Percentiles rank a stretch among this genome's conserved stretches.
Evolutionary conservation across 2,113 vertebrate species (phyloP).

Genomic region (Chelonoidis abingdonii): DNA sequence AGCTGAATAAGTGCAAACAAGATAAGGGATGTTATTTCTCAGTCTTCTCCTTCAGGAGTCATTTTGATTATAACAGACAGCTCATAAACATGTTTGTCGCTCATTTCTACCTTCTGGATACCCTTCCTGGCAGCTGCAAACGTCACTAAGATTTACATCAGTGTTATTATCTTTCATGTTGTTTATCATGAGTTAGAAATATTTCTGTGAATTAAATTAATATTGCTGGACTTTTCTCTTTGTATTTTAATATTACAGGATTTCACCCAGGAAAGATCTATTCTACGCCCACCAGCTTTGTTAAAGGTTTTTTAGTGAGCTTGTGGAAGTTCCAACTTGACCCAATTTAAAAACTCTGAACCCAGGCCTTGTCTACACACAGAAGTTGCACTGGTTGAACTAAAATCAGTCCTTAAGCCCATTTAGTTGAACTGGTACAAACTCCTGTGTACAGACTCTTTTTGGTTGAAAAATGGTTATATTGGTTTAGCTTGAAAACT

Average conservation of each 20-base stretch:
- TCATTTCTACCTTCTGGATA: background rate
- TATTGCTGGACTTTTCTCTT: background rate
- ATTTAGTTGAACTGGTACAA: background rate
- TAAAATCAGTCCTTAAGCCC: rapidly evolving
- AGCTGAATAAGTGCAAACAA: background rate
- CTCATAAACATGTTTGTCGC: background rate
- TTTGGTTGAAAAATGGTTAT: background rate
- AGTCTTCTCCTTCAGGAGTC: background rate
- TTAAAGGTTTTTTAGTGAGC: background rate
- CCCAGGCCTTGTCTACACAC: background rate
- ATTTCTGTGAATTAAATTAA: background rate
- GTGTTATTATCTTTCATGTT: background rate
- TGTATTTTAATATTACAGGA: background rate
- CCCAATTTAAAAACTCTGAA: background rate
- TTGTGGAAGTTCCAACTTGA: background rate
- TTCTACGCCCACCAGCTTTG: rapidly evolving
- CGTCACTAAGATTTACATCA: background rate
- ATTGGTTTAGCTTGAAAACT: background rate
- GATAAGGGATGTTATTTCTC: background rate
- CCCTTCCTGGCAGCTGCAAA: background rate
- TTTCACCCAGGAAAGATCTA: background rate
- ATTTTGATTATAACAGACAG: background rate
- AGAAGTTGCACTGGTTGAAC: background rate
- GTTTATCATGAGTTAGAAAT: background rate
- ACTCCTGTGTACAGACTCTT: background rate